Evolutionary conservation across 2,113 vertebrate species (phyloP).

Genomic region (Dermatemys mawii): DNA sequence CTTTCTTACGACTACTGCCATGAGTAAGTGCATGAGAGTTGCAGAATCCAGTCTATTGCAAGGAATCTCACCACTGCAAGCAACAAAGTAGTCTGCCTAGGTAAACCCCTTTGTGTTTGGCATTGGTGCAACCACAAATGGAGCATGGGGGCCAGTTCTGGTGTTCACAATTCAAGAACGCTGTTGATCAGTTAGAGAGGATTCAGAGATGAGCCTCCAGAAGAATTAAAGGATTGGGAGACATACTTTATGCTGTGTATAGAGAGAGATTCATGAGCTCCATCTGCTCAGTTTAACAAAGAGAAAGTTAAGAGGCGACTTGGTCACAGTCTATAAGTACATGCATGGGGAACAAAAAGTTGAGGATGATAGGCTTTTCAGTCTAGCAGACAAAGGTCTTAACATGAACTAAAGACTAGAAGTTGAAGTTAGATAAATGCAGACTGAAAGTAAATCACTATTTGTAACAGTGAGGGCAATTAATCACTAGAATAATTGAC

Average conservation of each 20-base stretch:
- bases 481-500: background rate
- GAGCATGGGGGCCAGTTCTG: background rate
- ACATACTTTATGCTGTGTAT: background rate
- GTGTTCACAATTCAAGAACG: background rate
- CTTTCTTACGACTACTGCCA: background rate
- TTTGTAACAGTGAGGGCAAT: background rate
- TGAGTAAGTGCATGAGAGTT: background rate
- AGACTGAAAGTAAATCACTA: background rate
- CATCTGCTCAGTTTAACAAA: background rate
- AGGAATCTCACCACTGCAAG: background rate
- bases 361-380: background rate
- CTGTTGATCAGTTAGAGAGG: background rate
- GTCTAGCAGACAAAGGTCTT: background rate
- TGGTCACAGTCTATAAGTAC: background rate
- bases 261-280: background rate
- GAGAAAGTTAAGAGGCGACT: background rate
- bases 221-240: background rate
- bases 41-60: background rate
- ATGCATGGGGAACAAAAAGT: background rate
- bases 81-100: background rate
- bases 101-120: background rate
- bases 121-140: background rate
- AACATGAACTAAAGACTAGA: background rate
- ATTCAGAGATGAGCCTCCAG: background rate
- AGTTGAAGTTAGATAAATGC: background rate